Evolutionary conservation across 2,888 invertebrate species (phyloP).

Genomic region (Conus canariensis): DNA sequence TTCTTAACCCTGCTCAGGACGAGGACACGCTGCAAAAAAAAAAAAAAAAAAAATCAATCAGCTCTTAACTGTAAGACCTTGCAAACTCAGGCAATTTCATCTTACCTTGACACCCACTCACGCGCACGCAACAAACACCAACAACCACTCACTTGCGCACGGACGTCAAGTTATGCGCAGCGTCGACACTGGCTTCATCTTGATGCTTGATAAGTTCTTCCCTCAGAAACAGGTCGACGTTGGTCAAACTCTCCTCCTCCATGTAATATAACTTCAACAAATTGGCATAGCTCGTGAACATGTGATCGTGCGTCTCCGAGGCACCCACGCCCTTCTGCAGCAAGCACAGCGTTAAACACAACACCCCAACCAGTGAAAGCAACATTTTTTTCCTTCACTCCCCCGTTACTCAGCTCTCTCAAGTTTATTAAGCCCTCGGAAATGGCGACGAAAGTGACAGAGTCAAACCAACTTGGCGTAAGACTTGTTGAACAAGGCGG

Average conservation of each 20-base stretch:
- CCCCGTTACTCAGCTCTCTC: not conserved
- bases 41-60: too few species aligned
- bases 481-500: not conserved
- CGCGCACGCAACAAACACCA: too few species aligned
- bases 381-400: not conserved
- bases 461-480: not conserved
- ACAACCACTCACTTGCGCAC: conserved; percentile 47
- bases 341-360: not conserved
- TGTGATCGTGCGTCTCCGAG: conserved; percentile 13
- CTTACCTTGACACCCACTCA: too few species aligned
- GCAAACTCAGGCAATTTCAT: too few species aligned
- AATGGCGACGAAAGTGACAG: not conserved
- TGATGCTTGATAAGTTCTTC: conserved; percentile 47
- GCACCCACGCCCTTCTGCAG: not conserved
- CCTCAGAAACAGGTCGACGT: conserved; percentile 57
- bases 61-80: too few species aligned
- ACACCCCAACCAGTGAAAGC: not conserved
- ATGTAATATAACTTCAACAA: conserved; percentile 62
- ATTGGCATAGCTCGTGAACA: conserved; percentile 58
- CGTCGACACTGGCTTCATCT: conserved; percentile 49
- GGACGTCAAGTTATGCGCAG: conserved; percentile 54
- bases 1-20: too few species aligned
- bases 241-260: conserved; percentile 60
- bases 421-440: not conserved
- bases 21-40: too few species aligned